Conservation (phyloP, 2,113 vertebrate species). For the Ibidorhyncha struthersii region DNA sequence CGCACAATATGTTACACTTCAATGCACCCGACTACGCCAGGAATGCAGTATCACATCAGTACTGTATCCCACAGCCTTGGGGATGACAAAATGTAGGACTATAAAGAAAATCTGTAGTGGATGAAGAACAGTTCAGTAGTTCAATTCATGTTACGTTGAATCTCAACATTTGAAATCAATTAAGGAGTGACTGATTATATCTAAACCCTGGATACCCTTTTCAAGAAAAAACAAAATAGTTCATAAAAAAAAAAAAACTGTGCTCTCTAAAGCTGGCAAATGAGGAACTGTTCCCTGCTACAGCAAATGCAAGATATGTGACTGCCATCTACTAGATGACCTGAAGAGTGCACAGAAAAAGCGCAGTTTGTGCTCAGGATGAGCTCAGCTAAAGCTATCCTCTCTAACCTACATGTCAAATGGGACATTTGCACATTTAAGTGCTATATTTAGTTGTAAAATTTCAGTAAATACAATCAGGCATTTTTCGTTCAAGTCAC, state of each 20-base stretch:
- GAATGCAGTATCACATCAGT: not conserved
- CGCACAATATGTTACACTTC: not conserved
- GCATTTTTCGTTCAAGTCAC: not conserved
- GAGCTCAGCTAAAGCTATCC: not conserved
- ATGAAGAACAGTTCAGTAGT: not conserved
- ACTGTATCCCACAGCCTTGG: not conserved
- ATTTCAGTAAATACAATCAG: not conserved
- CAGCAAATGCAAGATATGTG: not conserved
- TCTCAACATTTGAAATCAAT: constrained; percentile 4
- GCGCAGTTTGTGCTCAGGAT: not conserved
- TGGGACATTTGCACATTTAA: not conserved
- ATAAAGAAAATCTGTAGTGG: not conserved
- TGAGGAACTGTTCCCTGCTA: not conserved
- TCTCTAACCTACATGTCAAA: not conserved
- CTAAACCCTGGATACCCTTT: not conserved
- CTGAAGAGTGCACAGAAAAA: not conserved
- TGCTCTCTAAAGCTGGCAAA: not conserved
- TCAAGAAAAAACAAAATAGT: not conserved
- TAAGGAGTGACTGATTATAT: not conserved
- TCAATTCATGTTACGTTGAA: not conserved
- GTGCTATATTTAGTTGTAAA: not conserved
- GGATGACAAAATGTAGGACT: not conserved
- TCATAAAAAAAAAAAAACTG: not conserved
- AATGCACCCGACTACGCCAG: not conserved
- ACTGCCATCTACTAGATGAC: not conserved